Conservation (phyloP, 1,140 invertebrate species). For the Mya arenaria region DNA sequence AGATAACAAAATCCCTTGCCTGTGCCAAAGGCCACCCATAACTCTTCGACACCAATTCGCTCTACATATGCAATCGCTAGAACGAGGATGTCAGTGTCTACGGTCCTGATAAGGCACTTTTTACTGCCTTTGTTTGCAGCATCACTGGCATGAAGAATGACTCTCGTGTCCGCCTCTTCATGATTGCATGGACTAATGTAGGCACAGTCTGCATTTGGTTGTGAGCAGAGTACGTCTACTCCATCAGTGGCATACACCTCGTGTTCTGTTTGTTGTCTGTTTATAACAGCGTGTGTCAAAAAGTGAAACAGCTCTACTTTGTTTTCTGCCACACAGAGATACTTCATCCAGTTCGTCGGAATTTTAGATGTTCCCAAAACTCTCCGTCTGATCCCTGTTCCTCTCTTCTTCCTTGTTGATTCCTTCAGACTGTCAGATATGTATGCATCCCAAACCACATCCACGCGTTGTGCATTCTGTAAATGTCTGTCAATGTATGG, state of each 20-base stretch:
- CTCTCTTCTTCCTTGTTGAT: background rate
- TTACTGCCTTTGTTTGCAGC: conserved; percentile 44
- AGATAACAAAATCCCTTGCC: conserved; percentile 18
- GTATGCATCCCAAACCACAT: conserved; percentile 51
- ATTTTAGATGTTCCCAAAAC: background rate
- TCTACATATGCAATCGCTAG: conserved; percentile 45
- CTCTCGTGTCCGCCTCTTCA: conserved; percentile 67
- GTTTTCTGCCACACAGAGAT: background rate
- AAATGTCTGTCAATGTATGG: conserved; percentile 2
- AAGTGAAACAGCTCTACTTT: conserved; percentile 19
- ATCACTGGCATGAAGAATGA: conserved; percentile 65
- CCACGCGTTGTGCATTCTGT: background rate
- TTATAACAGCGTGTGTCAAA: background rate
- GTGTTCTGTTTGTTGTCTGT: background rate
- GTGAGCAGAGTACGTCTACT: background rate
- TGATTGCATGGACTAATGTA: conserved; percentile 57
- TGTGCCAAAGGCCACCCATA: conserved; percentile 59
- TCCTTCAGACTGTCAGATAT: conserved; percentile 14
- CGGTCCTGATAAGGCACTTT: conserved; percentile 53
- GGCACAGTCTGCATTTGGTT: background rate
- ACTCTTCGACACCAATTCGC: conserved; percentile 11
- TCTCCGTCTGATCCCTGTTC: background rate
- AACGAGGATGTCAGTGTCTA: conserved; percentile 70
- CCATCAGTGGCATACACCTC: background rate
- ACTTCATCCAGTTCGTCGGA: background rate